Evolutionary conservation across 1,140 invertebrate genomes (phyloP).

Genomic region (Antheraea mylitta): DNA sequence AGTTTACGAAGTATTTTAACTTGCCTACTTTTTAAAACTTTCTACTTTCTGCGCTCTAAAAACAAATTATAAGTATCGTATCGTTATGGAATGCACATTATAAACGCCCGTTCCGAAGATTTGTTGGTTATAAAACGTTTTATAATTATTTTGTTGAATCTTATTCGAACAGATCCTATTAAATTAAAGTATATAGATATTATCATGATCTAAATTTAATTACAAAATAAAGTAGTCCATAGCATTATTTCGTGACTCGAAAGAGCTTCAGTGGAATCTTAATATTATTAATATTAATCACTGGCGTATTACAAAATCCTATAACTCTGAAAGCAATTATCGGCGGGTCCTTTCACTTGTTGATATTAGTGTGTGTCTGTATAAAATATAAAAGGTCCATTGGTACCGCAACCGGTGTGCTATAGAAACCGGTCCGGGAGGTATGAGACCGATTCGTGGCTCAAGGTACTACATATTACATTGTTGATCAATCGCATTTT

Average conservation of each 20-base stretch:
- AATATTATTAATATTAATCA: slow-evolving; percentile 36
- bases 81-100: slow-evolving; percentile 60
- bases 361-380: slow-evolving; percentile 51
- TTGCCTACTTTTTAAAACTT: slow-evolving; percentile 73
- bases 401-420: slow-evolving; percentile 67
- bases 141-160: slow-evolving; percentile 6
- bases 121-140: slow-evolving; percentile 36
- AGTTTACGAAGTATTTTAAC: slow-evolving; percentile 60
- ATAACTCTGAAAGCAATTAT: slow-evolving; percentile 68
- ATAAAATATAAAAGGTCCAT: slow-evolving; percentile 46
- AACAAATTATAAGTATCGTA: slow-evolving; percentile 69
- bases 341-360: slow-evolving; percentile 72
- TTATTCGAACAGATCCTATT: background rate
- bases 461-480: slow-evolving; percentile 61
- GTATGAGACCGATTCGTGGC: slow-evolving; percentile 68
- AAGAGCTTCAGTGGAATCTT: slow-evolving; percentile 17
- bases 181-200: background rate
- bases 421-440: slow-evolving; percentile 63
- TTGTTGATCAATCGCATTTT: slow-evolving; percentile 74
- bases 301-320: slow-evolving; percentile 57
- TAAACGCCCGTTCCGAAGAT: slow-evolving; percentile 48
- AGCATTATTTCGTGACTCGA: background rate
- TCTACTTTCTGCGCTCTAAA: slow-evolving; percentile 78
- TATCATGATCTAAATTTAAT: background rate
- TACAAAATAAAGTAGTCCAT: no score